A percentile compares a stretch with the other conserved stretches of the same genome.
phyloP scores from a whole-genome alignment of 2,797 vertebrate genomes.

The Anguilla megastoma region DNA sequence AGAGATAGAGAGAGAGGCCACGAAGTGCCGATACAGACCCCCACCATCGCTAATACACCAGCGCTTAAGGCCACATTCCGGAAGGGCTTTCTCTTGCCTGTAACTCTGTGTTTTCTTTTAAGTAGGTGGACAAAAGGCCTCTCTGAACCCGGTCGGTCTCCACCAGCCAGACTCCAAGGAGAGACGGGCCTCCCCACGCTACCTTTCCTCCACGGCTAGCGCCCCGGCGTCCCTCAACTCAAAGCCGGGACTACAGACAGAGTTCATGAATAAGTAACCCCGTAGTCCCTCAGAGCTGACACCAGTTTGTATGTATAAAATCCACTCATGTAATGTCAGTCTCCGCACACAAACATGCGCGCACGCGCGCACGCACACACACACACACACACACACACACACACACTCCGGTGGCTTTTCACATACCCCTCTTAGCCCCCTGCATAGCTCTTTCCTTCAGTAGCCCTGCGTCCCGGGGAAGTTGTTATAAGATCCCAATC shows the following conservation, averaged over 20 bases:
- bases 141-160: background rate
- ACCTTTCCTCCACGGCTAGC: background rate
- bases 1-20: background rate
- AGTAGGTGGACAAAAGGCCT: constrained; percentile 14
- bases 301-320: background rate
- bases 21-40: background rate
- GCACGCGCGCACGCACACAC: background rate
- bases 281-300: background rate
- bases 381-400: background rate
- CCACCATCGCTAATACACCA: constrained; percentile 4
- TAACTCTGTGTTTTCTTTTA: constrained; percentile 16
- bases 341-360: background rate
- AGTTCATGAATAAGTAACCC: background rate
- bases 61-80: constrained; percentile 15
- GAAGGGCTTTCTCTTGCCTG: background rate
- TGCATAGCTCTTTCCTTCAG: constrained; percentile 32
- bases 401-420: background rate
- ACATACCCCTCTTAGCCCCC: constrained; percentile 31
- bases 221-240: background rate
- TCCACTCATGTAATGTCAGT: background rate
- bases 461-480: background rate
- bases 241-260: background rate
- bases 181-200: background rate
- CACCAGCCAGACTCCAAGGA: background rate
- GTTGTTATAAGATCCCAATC: background rate